phyloP scores from a whole-genome alignment of 2,888 invertebrate species.

The Herminia tarsipennalis region DNA sequence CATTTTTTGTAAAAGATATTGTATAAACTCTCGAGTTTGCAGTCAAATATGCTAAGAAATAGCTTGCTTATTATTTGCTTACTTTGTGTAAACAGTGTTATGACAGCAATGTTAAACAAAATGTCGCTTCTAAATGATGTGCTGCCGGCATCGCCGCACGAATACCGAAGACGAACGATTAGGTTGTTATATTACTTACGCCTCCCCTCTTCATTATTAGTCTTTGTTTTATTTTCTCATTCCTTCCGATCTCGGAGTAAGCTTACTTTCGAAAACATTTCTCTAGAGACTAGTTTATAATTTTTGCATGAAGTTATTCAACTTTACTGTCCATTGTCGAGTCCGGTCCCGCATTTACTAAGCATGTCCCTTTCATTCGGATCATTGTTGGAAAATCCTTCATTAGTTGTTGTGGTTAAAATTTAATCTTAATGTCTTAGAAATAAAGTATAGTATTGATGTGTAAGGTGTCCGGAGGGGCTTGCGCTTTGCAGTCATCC shows the following conservation, averaged over 20 bases:
- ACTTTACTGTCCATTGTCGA: conserved; percentile 57
- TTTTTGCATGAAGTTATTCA: conserved; percentile 61
- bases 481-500: conserved; percentile 51
- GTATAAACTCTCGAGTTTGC: background rate
- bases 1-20: conserved; percentile 18
- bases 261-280: conserved; percentile 40
- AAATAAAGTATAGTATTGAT: conserved; percentile 33
- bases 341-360: conserved; percentile 62
- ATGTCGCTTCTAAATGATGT: conserved; percentile 60
- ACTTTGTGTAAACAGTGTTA: background rate
- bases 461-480: conserved; percentile 31
- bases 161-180: conserved; percentile 50
- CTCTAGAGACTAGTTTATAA: conserved; percentile 49
- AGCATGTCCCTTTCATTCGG: conserved; percentile 71
- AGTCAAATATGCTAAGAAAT: background rate
- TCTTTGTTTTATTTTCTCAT: conserved; percentile 61
- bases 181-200: conserved; percentile 62
- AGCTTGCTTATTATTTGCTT: conserved; percentile 12
- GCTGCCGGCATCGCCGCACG: conserved; percentile 46
- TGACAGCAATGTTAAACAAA: conserved; percentile 9
- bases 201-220: conserved; percentile 59
- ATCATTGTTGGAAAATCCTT: conserved; percentile 50
- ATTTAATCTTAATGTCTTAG: conserved; percentile 50
- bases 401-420: conserved; percentile 57
- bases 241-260: conserved; percentile 44